Percentiles rank a stretch among this genome's conserved stretches.
Evolutionary conservation across 2,888 invertebrate species (phyloP).

Genomic region (Oscheius sp.): DNA sequence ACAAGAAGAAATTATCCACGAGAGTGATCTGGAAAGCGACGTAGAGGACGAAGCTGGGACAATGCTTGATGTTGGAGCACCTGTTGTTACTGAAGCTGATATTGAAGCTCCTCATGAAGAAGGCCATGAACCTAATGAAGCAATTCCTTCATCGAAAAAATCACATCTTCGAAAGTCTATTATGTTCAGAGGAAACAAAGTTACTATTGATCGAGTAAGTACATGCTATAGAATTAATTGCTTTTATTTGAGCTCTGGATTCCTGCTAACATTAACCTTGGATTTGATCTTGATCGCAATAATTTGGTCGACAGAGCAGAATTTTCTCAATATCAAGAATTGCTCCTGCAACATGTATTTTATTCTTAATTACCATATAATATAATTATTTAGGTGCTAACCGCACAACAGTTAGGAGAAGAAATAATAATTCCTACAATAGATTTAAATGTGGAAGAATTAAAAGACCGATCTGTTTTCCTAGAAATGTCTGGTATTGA

Average conservation of each 20-base stretch:
- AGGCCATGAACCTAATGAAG: too few species aligned
- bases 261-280: neutral
- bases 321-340: too few species aligned
- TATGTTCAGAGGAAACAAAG: slow-evolving; percentile 9
- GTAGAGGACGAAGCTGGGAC: neutral
- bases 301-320: neutral
- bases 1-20: neutral
- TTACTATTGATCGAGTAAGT: neutral
- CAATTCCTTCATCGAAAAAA: neutral
- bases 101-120: neutral
- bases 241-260: slow-evolving; percentile 1
- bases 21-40: slow-evolving; percentile 5
- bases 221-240: neutral
- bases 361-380: too few species aligned
- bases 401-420: too few species aligned
- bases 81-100: neutral
- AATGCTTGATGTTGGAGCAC: neutral
- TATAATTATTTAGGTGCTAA: too few species aligned
- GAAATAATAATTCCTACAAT: neutral
- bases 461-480: neutral
- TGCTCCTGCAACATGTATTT: too few species aligned
- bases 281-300: neutral
- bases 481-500: slow-evolving; percentile 8
- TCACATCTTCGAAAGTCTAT: neutral
- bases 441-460: neutral